Evolutionary conservation across 2,113 vertebrate genomes (phyloP), one percentile per base, ranked within the genome.

Genomic region (Elaphurus davidianus): DNA sequence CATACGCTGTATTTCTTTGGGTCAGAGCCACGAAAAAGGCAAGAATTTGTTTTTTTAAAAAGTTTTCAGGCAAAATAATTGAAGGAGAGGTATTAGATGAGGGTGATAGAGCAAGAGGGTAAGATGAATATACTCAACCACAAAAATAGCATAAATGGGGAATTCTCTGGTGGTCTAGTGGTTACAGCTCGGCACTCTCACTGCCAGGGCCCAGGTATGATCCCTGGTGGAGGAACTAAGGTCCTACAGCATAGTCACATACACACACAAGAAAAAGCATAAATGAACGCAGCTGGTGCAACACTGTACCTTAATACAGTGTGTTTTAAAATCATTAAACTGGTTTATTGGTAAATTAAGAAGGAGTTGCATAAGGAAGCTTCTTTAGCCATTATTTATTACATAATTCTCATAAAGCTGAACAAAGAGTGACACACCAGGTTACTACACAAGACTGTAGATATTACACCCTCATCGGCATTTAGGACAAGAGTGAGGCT

Each of bases 351-450:
- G 54, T 3, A 57, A 95, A 94, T 0, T 2, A 88, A 91, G 21
- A 40, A 95, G n/a, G 25, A 92, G 28, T 3, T 62, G 79, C 94
- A 59, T 82, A 94, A 30, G 0, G 0, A 96, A 71, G 23, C 90
- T 90, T 88, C 87, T 84, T 90, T 86, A 93, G 88, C 23, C 82
- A 36, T 86, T 98, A 95, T 94, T 87, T 14, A 13, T 57, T 11
- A 28, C 0, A 27, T 19, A 90, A 64, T 71, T 54, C 57, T 98
- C 67, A 76, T 96, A 95, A 9, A 90, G 45, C 81, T 27, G 45
- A 40, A 62, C 55, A 50, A n/a, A 47, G 54, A 74, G 89, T 0
- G 5, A 91, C 23, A 98, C 28, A 87, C 2, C 23, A 55, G 47
- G 0, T 89, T 54, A 78, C 57, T 90, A 82, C 27, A 97, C 84